Base-by-base conservation (phyloP, 2,797 vertebrate genomes). In the Centroberyx gerrardi region DNA sequence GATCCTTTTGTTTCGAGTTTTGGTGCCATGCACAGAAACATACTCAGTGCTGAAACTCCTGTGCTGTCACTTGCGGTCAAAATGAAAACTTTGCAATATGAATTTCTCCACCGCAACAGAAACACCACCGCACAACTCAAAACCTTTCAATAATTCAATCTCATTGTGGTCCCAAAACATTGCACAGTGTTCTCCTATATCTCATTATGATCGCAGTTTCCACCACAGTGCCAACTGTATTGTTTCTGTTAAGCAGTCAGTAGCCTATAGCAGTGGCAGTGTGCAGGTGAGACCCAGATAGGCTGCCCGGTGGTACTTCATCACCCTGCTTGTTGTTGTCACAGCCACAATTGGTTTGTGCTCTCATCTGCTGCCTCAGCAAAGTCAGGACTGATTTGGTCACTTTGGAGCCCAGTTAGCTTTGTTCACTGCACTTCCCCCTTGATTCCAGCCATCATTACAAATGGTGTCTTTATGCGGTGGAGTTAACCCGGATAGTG, bases 201-300 rank as follows among this genome's bases (percentile, higher is more conserved):
- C 74, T 78, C 74, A 22, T 68, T 38, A 15, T 49, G 59, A 87
- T 76, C 63, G 68, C 63, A 29, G 53, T 46, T 46, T 42, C 53
- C 18, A 36, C 28, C 62, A 42, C 75, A 42, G 17, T 10, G 13
- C 62, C 42, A 8, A 44, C 71, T 74, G 68, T 76, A 74, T 64
- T 46, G 63, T 67, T 79, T 83, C 68, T 61, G 12, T 78, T 68
- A n/a, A 44, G 79, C 76, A 52, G 73, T 62, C 68, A 10, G 80
- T 46, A 62, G 76, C 77, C 80, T 72, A 18, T 51, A 75, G 79
- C 75, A 63, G 68, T 36, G 53, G 71, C 67, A 56, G 79, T 40
- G 82, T 84, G 87, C 91, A 94, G 93, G 92, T 94, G 93, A 90
- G 92, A 93, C 93, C 93, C 87, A 93, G 84, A 92, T 93, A 90